phyloP scores from a whole-genome alignment of 2,888 invertebrate genomes.

The Polydrusus tereticollis region DNA sequence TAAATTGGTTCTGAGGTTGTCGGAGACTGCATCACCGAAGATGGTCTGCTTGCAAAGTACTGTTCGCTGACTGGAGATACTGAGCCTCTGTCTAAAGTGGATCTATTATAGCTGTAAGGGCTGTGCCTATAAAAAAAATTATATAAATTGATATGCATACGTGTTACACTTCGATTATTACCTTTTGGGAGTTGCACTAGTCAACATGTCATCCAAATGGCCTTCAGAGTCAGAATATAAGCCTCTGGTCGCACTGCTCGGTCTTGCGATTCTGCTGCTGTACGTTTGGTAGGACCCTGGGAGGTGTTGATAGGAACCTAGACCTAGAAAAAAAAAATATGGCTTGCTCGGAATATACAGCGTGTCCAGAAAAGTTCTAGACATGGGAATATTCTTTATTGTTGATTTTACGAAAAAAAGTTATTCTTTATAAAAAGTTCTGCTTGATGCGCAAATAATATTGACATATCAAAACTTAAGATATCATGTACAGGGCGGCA shows the following conservation, averaged over 20 bases:
- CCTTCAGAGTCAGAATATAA: slow-evolving; percentile 62
- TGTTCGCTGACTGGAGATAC: slow-evolving; percentile 59
- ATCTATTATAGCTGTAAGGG: slow-evolving; percentile 58
- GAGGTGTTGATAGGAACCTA: slow-evolving; percentile 44
- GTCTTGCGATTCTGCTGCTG: slow-evolving; percentile 59
- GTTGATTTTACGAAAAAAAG: too few species aligned
- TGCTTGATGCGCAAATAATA: too few species aligned
- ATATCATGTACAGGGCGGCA: too few species aligned
- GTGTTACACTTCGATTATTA: slow-evolving; percentile 52
- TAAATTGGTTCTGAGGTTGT: slow-evolving; percentile 56
- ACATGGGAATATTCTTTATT: too few species aligned
- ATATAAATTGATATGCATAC: not conserved
- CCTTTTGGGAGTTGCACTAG: slow-evolving; percentile 65
- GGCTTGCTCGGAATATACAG: too few species aligned
- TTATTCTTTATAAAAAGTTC: too few species aligned
- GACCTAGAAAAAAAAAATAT: not conserved
- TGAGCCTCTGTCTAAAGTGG: slow-evolving; percentile 59
- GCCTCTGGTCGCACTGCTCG: slow-evolving; percentile 53
- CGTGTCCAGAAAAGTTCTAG: too few species aligned
- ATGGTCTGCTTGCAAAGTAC: slow-evolving; percentile 54
- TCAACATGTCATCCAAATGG: slow-evolving; percentile 61
- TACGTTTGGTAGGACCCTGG: slow-evolving; percentile 65
- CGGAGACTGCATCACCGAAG: slow-evolving; percentile 57
- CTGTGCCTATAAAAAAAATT: slow-evolving; percentile 58
- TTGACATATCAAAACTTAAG: too few species aligned